Evolutionary conservation across 1,140 invertebrate species (phyloP), one percentile per base, ranked within the genome.

Genomic region (Littorina saxatilis): DNA sequence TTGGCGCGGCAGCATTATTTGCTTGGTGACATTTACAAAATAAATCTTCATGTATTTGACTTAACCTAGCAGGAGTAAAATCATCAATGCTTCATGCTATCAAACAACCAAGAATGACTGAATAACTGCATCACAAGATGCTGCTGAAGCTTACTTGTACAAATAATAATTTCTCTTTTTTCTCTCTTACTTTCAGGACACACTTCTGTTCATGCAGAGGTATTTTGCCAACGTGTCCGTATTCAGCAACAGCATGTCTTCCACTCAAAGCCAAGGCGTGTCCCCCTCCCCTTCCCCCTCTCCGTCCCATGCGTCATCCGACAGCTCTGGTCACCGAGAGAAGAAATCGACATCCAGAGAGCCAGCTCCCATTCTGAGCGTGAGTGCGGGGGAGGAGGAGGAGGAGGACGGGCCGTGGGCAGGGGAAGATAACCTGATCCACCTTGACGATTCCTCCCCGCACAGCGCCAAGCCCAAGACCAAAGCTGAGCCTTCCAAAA

Each of bases 101-200:
- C n/a, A n/a, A n/a, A n/a, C n/a, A n/a, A n/a, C n/a, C n/a, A n/a
- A n/a, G n/a, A n/a, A n/a, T n/a, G n/a, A n/a, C n/a, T n/a, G n/a
- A n/a, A n/a, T n/a, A n/a, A n/a, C n/a, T n/a, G n/a, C n/a, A n/a
- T n/a, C n/a, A n/a, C n/a, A n/a, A n/a, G n/a, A n/a, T n/a, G n/a
- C n/a, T n/a, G n/a, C n/a, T n/a, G n/a, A n/a, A n/a, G n/a, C n/a
- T n/a, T n/a, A n/a, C n/a, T n/a, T n/a, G n/a, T n/a, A n/a, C n/a
- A n/a, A n/a, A n/a, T n/a, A n/a, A n/a, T n/a, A n/a, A n/a, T n/a
- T n/a, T n/a, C n/a, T n/a, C n/a, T n/a, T n/a, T n/a, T n/a, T n/a
- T n/a, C n/a, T n/a, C n/a, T n/a, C n/a, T n/a, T n/a, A n/a, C n/a
- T 68, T 68, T 2, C 66, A 68, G 66, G 23, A 68, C 66, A 68